phyloP scores from a whole-genome alignment of 2,888 invertebrate species.

The Azorinus chamasolen region DNA sequence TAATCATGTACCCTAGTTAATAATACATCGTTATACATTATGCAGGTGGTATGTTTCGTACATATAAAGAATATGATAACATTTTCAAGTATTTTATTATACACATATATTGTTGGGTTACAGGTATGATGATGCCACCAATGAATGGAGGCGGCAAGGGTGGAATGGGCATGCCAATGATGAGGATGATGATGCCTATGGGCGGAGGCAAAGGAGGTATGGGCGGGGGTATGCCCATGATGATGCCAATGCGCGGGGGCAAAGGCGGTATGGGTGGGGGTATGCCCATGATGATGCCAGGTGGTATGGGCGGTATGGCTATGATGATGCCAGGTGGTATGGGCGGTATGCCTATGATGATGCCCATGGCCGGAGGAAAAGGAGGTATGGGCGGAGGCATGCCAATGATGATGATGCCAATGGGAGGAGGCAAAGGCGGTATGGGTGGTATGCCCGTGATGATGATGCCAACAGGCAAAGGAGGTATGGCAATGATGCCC shows the following conservation, averaged over 20 bases:
- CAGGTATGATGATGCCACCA: slow-evolving; percentile 3
- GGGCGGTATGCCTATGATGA: slow-evolving; percentile 27
- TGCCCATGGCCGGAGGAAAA: slow-evolving; percentile 13
- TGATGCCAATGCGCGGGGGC: background rate
- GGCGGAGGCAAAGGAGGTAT: background rate
- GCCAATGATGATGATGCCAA: slow-evolving; percentile 19
- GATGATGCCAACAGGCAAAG: background rate
- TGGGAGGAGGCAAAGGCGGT: slow-evolving; percentile 13
- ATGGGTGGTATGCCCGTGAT: slow-evolving; percentile 1
- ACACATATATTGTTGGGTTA: too few species aligned
- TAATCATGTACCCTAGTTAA: too few species aligned
- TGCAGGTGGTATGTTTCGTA: too few species aligned
- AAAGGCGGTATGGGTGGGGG: background rate
- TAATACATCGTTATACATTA: too few species aligned
- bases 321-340: slow-evolving; percentile 33
- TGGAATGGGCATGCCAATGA: background rate
- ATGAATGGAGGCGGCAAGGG: background rate
- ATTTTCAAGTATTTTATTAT: too few species aligned
- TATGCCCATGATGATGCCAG: background rate
- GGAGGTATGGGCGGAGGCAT: slow-evolving; percentile 1
- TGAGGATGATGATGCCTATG: background rate
- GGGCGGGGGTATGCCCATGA: background rate
- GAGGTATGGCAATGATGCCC: slow-evolving; percentile 11
- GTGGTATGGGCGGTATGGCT: slow-evolving; percentile 24
- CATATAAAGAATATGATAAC: too few species aligned